Base-by-base conservation (phyloP, 2,888 invertebrate species). In the Stenolophus ochropezus region DNA sequence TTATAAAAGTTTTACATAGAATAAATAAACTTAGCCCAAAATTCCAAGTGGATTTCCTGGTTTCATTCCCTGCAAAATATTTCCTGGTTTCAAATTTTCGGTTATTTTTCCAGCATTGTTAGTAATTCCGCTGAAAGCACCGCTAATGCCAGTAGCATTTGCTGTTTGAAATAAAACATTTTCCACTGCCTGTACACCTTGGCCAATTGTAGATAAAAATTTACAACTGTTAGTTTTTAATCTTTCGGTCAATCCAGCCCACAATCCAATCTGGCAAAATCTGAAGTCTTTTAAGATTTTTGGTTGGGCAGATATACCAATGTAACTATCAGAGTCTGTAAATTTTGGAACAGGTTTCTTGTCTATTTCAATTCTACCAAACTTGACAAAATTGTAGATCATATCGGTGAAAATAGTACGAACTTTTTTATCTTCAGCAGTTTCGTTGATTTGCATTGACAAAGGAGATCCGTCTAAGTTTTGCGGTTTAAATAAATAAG, bases 181-280 rank as follows among this genome's bases (percentile, higher is more conserved):
- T 49, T 77, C 77, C 3, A 77, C 77, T 3, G 47, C 20, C 27
- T 77, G 47, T 16, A 47, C 82, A 3, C 51, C 73, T 14, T 58
- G 73, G 18, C 79, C 82, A 51, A 49, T 47, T 2, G 47, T 75
- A n/a, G 77, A 77, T 61, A 89, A 85, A 58, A 89, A 87, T 42
- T 87, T 87, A 85, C 94, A 94, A 1, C 91, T 85, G 0, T 90
- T 86, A 23, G 91, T 92, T 80, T 91, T 90, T 18, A 94, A 86
- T 83, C 93, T 88, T 79, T 93, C 91, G 0, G 89, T 90, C 80
- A 93, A 89, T 82, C 93, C 93, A 1, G 92, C 91, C 94, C 94
- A 94, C 4, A 94, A 86, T 4, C 92, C 94, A 91, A 94, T 93
- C 88, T 94, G 92, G 85, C 94, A 94, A 85, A 91, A 93, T 85